Conservation (phyloP, 1,140 invertebrate species). For the Solenopsis invicta region DNA sequence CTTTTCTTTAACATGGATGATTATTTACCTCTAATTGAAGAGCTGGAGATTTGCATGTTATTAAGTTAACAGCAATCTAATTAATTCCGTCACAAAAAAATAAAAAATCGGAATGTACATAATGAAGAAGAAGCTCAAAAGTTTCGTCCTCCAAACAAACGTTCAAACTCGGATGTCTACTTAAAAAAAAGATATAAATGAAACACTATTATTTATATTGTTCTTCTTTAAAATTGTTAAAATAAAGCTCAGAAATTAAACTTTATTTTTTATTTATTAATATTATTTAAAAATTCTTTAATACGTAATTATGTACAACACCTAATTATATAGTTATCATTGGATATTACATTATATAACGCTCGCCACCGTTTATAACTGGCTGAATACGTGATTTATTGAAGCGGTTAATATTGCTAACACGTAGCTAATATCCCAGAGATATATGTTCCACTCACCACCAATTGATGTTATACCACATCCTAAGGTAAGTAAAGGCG, state of each 20-base stretch:
- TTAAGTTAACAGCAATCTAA: background rate
- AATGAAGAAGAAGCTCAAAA: background rate
- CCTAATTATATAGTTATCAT: slow-evolving; percentile 43
- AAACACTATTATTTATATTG: background rate
- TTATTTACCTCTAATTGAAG: background rate
- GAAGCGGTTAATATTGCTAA: slow-evolving; percentile 56
- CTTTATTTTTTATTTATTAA: background rate
- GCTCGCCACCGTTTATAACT: slow-evolving; percentile 19
- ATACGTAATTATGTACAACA: background rate
- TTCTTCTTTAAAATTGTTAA: background rate
- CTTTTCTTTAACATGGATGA: slow-evolving; percentile 5
- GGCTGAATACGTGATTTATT: slow-evolving; percentile 50
- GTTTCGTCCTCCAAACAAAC: no score
- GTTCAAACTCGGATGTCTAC: background rate
- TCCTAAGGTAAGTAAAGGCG: slow-evolving; percentile 63
- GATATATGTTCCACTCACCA: slow-evolving; percentile 43
- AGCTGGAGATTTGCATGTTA: background rate
- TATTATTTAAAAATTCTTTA: background rate
- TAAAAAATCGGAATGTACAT: background rate
- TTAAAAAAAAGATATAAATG: background rate
- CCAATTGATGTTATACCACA: slow-evolving; percentile 50
- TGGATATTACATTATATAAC: slow-evolving; percentile 10
- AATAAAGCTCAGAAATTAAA: background rate
- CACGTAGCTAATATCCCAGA: slow-evolving; percentile 53
- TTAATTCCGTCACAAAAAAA: background rate